Evolutionary conservation across 2,797 vertebrate genomes (phyloP).

Genomic region (Enteromius argenteus): DNA sequence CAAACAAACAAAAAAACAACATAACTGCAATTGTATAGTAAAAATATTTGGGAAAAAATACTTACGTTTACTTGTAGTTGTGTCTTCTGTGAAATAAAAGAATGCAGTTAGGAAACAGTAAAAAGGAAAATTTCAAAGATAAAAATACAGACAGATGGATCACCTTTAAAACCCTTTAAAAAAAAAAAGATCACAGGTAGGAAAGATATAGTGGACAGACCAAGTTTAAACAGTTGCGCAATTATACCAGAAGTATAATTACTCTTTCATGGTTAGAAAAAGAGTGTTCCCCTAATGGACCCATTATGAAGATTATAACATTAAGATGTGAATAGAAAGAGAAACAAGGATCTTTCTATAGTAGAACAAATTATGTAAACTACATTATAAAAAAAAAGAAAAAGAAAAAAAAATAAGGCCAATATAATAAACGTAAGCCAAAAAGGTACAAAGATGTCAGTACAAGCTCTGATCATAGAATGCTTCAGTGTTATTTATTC

Average conservation of each 20-base stretch:
- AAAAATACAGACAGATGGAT: too few species aligned
- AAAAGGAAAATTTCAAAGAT: not conserved
- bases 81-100: not conserved
- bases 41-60: too few species aligned
- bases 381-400: too few species aligned
- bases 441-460: too few species aligned
- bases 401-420: too few species aligned
- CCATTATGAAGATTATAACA: not conserved
- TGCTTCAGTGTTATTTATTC: not conserved
- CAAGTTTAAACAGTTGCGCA: not conserved
- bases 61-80: not conserved
- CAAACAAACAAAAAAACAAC: too few species aligned
- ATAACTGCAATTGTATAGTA: too few species aligned
- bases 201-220: not conserved
- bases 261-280: not conserved
- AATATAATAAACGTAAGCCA: too few species aligned
- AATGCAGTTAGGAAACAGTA: too few species aligned
- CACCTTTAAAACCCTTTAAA: not conserved
- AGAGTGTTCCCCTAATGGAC: not conserved
- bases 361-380: not conserved
- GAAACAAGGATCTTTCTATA: not conserved
- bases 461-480: not conserved
- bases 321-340: not conserved
- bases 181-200: not conserved
- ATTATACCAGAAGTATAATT: not conserved